Conservation (phyloP, 2,888 invertebrate species). For the Megaustenia siamemsis region DNA sequence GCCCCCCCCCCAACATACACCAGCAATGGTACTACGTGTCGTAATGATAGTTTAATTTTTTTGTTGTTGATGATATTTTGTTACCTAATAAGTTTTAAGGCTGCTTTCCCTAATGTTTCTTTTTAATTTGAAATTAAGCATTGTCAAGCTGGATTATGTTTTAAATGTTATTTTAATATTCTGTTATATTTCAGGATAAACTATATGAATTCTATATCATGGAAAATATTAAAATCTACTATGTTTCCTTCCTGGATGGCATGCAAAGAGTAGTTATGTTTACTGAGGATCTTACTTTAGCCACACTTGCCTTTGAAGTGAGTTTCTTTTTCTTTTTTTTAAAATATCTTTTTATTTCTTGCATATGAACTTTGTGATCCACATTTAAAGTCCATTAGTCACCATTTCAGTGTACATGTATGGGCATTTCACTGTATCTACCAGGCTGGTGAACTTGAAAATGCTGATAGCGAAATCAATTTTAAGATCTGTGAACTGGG, state of each 20-base stretch:
- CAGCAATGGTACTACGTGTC: too few relatives aligned
- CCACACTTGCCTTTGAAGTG: constrained; percentile 85
- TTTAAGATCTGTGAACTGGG: constrained; percentile 94
- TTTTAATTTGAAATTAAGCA: too few relatives aligned
- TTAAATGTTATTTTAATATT: too few relatives aligned
- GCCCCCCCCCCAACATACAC: too few relatives aligned
- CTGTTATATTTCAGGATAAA: too few relatives aligned
- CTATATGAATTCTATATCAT: constrained; percentile 83
- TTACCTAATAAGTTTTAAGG: too few relatives aligned
- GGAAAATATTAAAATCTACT: constrained; percentile 82
- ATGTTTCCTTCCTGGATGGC: constrained; percentile 96
- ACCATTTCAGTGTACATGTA: too few relatives aligned
- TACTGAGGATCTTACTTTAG: constrained; percentile 86
- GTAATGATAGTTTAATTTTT: too few relatives aligned
- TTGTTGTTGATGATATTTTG: too few relatives aligned
- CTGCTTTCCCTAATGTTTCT: too few relatives aligned
- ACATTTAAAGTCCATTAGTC: neutral
- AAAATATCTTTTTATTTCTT: neutral
- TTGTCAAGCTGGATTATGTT: too few relatives aligned
- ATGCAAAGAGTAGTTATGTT: constrained; percentile 94
- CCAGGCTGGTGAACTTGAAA: constrained; percentile 87
- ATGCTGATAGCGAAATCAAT: constrained; percentile 87
- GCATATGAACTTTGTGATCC: too few relatives aligned
- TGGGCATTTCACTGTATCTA: neutral
- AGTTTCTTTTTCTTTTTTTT: constrained; percentile 12